Percentiles rank a stretch among this genome's conserved stretches.
Conservation (phyloP, 2,113 vertebrate species). For the Anarhynchus alexandrinus region DNA sequence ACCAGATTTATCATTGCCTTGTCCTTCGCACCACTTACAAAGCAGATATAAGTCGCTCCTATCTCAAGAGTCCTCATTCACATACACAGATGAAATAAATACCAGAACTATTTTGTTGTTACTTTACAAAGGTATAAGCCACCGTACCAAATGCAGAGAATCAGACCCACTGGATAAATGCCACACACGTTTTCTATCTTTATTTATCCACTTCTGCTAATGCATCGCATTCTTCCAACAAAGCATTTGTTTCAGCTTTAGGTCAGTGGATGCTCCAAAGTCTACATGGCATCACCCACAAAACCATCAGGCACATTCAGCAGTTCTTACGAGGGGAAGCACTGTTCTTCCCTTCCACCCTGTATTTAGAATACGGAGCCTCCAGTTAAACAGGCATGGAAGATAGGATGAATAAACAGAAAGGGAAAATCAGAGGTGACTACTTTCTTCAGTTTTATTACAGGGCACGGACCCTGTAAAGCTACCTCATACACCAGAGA, state of each 20-base stretch:
- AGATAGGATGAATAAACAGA: neutral
- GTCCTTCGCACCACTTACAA: conserved; percentile 1
- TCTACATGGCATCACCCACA: neutral
- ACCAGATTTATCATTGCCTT: conserved; percentile 49
- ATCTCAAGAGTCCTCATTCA: conserved; percentile 12
- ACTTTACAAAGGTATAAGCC: neutral
- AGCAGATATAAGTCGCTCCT: neutral
- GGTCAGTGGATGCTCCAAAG: neutral
- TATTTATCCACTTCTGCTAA: neutral
- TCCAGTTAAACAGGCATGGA: neutral
- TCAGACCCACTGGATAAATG: neutral
- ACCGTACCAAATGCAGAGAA: neutral
- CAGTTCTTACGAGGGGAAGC: neutral
- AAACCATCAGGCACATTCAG: neutral
- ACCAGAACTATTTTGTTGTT: neutral
- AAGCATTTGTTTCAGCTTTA: neutral
- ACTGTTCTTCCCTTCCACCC: neutral
- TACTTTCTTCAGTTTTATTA: neutral
- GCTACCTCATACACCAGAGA: neutral
- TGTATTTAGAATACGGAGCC: neutral
- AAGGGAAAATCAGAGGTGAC: neutral
- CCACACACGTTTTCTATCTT: accelerated
- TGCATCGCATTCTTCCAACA: neutral
- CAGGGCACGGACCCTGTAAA: neutral
- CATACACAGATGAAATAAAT: neutral